Evolutionary conservation across 2,888 invertebrate genomes (phyloP), one percentile per base, ranked within the genome.

Genomic region (Amblyjoppa fuscipennis): DNA sequence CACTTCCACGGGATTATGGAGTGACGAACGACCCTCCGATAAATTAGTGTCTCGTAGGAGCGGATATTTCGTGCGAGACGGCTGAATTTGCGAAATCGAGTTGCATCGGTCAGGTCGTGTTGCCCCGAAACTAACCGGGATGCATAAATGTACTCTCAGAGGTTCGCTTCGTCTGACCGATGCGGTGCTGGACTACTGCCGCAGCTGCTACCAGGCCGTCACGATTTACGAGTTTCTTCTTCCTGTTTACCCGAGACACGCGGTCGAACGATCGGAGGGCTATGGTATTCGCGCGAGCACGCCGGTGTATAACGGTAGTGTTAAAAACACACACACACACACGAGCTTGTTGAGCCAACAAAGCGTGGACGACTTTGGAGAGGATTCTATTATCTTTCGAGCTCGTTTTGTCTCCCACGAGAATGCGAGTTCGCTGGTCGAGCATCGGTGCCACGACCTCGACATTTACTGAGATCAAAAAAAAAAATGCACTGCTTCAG

Each of bases 201-300:
- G 74, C 74, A 74, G 74, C 74, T 74, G 74, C 45, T 74, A 74
- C 59, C 74, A 45, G 31, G 45, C 74, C 61, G 45, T 61, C 59
- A 74, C 82, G 85, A 84, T 87, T 87, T 87, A 87, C 85, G 82
- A 83, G 73, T 41, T 53, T 83, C 80, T 53, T 85, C 83, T 87
- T 87, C 87, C 87, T 87, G 85, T 87, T 87, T 87, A 83, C 68
- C 61, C 41, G 31, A 74, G 45, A 61, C 74, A 74, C 74, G 74
- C 74, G 74, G 61, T 45, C 74, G 45, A 74, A 16, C 74, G 61
- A 61, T 74, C 61, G 61, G 45, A 61, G 28, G 4, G 61, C 41
- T 16, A 56, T 59, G 41, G 45, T 74, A 45, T 74, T 45, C 59
- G 25, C 38, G 59, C 45, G 28, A 20, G 56, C 61, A 31, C 28